Conservation (phyloP, 2,113 vertebrate species). For the Pluvialis apricaria region DNA sequence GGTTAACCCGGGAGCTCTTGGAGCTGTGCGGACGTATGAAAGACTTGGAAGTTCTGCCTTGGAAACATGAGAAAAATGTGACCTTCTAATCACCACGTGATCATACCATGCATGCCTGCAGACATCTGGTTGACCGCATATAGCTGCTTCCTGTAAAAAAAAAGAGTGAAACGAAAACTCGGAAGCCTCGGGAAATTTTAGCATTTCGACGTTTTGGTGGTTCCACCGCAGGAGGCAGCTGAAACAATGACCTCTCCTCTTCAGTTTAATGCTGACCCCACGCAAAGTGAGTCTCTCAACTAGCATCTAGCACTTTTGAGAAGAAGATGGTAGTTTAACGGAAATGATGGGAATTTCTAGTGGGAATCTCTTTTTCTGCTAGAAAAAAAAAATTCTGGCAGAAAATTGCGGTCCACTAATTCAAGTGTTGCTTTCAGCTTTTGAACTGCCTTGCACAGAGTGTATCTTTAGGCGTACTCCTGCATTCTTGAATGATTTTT, state of each 20-base stretch:
- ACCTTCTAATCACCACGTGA: background rate
- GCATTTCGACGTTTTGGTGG: background rate
- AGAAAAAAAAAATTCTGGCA: background rate
- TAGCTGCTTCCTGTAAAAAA: background rate
- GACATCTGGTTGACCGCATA: constrained; percentile 2
- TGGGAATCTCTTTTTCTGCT: background rate
- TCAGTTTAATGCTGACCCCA: background rate
- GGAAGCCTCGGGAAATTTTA: background rate
- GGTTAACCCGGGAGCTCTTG: background rate
- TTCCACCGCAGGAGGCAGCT: background rate
- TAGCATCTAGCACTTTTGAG: background rate
- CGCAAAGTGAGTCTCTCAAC: background rate
- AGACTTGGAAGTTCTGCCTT: background rate
- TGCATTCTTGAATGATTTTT: background rate
- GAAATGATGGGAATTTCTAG: background rate
- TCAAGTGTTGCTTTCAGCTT: background rate
- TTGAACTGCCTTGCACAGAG: background rate
- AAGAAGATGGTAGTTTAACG: background rate
- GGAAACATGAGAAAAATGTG: constrained; percentile 39
- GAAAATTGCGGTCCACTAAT: background rate
- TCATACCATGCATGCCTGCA: background rate
- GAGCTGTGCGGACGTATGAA: background rate
- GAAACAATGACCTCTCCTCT: background rate
- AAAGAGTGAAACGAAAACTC: background rate
- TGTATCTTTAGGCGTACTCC: background rate